Base-by-base conservation (phyloP, 1,140 invertebrate species). In the Halotydeus destructor region DNA sequence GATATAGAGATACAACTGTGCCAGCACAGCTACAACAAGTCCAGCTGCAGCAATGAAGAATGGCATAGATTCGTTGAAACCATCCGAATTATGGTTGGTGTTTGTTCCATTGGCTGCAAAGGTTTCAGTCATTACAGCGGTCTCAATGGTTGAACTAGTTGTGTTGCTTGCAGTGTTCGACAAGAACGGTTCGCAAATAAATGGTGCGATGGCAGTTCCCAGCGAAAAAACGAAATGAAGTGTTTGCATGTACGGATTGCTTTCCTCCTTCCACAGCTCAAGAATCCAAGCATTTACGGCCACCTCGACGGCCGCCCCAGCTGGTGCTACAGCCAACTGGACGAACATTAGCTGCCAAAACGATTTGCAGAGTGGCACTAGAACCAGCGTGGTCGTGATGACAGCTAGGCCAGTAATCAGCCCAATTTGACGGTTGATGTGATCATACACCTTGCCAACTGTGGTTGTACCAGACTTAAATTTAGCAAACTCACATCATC, bases 221-320 rank as follows among this genome's bases (percentile, higher is more conserved):
- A 68, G 44, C 16, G 62, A 65, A 57, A 67, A 68, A 18, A 59
- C 59, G 52, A 68, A 68, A 45, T 69, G 67, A 23, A 69, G 43
- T 3, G 62, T 54, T 50, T 69, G 67, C 46, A 69, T 60, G 43
- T 61, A 68, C 3, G 65, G 65, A 3, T 57, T 59, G 50, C 62
- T 63, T 25, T 59, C 54, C 26, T 56, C 54, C 4, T 60, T 61
- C 65, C 65, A 67, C 6, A 66, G 53, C 31, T 60, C 55, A 12
- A 68, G 52, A 50, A 63, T 65, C 34, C 63, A 54, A 8, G 64
- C 60, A 55, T 67, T 68, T 18, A 63, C 62, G 43, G 64, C 64
- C 62, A 54, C 21, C 54, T 46, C 45, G 23, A 46, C 28, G 19
- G 23, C 33, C 9, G 42, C 38, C n/a, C n/a, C n/a, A n/a, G n/a